Conservation (phyloP, 2,888 invertebrate species). For the Chalcosyrphus nemorum region DNA sequence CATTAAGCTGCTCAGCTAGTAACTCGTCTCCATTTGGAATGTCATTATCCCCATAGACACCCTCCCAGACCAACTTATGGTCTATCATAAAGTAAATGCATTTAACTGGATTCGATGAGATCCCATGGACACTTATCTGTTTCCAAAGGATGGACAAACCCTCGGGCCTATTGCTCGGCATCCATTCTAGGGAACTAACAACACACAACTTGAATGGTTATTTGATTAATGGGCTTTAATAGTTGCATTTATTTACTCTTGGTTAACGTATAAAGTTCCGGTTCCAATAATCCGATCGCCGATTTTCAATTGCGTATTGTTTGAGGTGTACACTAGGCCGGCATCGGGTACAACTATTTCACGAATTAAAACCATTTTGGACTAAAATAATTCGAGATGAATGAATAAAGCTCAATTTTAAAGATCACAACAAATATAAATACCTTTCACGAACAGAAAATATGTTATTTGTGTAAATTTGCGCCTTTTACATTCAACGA, state of each 20-base stretch:
- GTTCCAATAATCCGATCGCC: constrained; percentile 77
- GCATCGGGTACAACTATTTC: constrained; percentile 78
- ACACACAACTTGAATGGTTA: constrained; percentile 21
- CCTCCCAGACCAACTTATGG: constrained; percentile 79
- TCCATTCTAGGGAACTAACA: constrained; percentile 81
- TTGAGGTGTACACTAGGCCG: constrained; percentile 78
- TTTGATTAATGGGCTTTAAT: constrained; percentile 7
- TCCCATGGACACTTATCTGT: constrained; percentile 80
- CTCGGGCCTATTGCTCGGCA: constrained; percentile 77
- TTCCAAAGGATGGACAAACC: constrained; percentile 81
- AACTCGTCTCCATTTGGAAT: constrained; percentile 74
- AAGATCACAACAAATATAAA: neutral
- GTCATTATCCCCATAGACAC: constrained; percentile 76
- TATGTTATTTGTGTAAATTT: constrained; percentile 12
- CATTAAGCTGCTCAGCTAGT: constrained; percentile 75
- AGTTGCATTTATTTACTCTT: constrained; percentile 76
- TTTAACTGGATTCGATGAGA: constrained; percentile 78
- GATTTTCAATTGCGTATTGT: constrained; percentile 79
- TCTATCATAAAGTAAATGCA: constrained; percentile 81
- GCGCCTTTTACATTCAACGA: constrained; percentile 42
- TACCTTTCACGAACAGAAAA: constrained; percentile 13
- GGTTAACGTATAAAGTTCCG: constrained; percentile 80
- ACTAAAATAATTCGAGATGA: neutral
- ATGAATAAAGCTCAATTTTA: neutral
- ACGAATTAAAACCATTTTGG: constrained; percentile 79